Base-by-base conservation (phyloP, 2,797 vertebrate species). In the Microctenopoma steveboyesi region DNA sequence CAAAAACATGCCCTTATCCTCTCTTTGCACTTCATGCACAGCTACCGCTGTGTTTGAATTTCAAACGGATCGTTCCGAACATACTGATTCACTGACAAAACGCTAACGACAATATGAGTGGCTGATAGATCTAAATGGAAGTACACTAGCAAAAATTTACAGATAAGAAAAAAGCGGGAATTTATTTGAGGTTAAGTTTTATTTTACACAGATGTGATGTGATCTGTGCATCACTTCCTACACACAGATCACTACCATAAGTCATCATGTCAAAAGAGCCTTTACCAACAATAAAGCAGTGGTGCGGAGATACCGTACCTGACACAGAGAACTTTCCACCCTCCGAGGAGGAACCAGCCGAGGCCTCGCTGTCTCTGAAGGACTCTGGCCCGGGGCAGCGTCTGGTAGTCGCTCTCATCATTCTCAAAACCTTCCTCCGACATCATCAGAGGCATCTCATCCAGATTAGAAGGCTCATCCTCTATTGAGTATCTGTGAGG, bases 401-500 rank as follows among this genome's bases (percentile, higher is more conserved):
- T 98, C 84, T 99, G 98, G 83, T 99, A 99, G 90, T 98, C 97
- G 27, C 95, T 97, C 86, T 98, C 98, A 4, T 98, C 96, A 12
- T 98, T 97, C 93, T 98, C 97, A 76, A 99, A 98, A 61, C 94
- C 97, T 90, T 99, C 98, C 92, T 99, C 98, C 43, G 98, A 99
- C 98, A 99, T 99, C 98, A 99, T 99, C 54, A 99, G 87, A 16
- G 98, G 98, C 97, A 99, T 99, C 90, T 99, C 97, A 76, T 99
- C 98, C 93, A 98, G 88, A 91, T 94, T 96, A 3, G 95, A 97
- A 8, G 94, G 85, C 60, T 99, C 98, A 92, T 99, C 98, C 91
- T 98, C 97, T 40, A 94, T 72, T 50, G 95, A 96, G 86, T 95
- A 99, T 87, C 98, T 99, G 88, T 12, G 25, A 33, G 74, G 69